Evolutionary conservation across 2,113 vertebrate genomes (phyloP).

Genomic region (Hydropotes inermis): DNA sequence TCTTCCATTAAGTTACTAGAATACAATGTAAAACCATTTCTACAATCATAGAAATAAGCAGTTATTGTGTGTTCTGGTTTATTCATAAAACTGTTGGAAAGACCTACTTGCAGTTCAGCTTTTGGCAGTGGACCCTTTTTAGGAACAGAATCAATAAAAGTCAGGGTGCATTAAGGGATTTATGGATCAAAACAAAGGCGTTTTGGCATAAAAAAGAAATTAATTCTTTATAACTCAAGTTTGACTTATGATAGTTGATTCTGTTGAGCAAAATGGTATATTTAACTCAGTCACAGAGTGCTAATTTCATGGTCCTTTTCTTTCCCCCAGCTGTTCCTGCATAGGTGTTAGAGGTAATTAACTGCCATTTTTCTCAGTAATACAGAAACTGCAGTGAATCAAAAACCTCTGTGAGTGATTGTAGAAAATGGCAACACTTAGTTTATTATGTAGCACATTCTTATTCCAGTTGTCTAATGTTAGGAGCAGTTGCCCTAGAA

Average conservation of each 20-base stretch:
- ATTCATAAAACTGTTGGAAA: slow-evolving; percentile 58
- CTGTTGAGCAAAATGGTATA: slow-evolving; percentile 75
- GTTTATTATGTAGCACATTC: slow-evolving; percentile 82
- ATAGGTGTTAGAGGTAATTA: slow-evolving; percentile 84
- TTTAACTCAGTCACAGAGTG: slow-evolving; percentile 76
- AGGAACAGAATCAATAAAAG: slow-evolving; percentile 78
- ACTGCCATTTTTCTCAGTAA: slow-evolving; percentile 82
- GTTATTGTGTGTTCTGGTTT: slow-evolving; percentile 7
- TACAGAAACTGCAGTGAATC: slow-evolving; percentile 84
- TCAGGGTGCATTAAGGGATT: slow-evolving; percentile 69
- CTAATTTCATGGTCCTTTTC: slow-evolving; percentile 80
- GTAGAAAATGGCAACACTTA: slow-evolving; percentile 80
- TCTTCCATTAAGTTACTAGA: neutral
- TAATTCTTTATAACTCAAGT: slow-evolving; percentile 69
- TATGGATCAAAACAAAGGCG: slow-evolving; percentile 76
- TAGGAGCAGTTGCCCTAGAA: slow-evolving; percentile 75
- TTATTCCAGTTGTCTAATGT: slow-evolving; percentile 78
- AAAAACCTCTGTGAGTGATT: slow-evolving; percentile 74
- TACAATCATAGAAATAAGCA: neutral
- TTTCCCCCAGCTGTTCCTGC: slow-evolving; percentile 72
- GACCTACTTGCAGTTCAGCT: neutral
- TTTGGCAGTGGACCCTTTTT: slow-evolving; percentile 69
- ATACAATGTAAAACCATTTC: slow-evolving; percentile 22
- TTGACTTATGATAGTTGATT: slow-evolving; percentile 80
- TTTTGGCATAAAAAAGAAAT: slow-evolving; percentile 78